Conservation (phyloP, 2,113 vertebrate genomes). For the Pitta sordida region DNA sequence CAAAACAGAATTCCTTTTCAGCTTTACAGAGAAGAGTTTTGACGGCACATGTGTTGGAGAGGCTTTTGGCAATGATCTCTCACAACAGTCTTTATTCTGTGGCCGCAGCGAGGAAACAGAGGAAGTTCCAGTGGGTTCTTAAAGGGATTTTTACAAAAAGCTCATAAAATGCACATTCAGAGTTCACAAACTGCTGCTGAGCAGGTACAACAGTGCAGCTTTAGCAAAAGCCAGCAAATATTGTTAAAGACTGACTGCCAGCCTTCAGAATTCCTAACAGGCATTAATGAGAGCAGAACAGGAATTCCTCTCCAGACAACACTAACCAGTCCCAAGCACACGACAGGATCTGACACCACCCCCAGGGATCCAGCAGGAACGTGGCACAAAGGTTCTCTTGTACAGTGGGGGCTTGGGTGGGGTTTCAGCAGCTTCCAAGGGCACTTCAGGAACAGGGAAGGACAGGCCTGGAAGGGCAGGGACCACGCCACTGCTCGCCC, state of each 20-base stretch:
- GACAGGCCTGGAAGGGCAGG: not conserved
- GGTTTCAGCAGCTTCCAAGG: not conserved
- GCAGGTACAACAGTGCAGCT: not conserved
- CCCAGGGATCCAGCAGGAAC: rapidly evolving
- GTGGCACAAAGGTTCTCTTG: not conserved
- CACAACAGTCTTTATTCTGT: not conserved
- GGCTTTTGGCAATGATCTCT: not conserved
- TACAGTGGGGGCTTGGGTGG: not conserved
- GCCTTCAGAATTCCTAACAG: not conserved
- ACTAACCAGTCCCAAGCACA: not conserved
- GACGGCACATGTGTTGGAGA: not conserved
- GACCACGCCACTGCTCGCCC: not conserved
- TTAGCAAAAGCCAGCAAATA: not conserved
- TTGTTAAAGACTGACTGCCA: not conserved
- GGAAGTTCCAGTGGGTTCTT: not conserved
- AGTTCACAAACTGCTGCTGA: not conserved
- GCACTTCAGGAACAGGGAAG: not conserved
- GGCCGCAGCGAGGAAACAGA: not conserved
- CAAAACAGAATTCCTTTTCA: not conserved
- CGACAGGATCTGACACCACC: not conserved
- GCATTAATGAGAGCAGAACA: not conserved
- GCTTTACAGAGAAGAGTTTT: not conserved
- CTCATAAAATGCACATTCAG: not conserved
- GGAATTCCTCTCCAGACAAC: not conserved
- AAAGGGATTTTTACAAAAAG: not conserved